These are phyloP conservation scores for Lottia scabra DNA, from an alignment of 2,888 invertebrate species.

Conservation along the genomic window DNA sequence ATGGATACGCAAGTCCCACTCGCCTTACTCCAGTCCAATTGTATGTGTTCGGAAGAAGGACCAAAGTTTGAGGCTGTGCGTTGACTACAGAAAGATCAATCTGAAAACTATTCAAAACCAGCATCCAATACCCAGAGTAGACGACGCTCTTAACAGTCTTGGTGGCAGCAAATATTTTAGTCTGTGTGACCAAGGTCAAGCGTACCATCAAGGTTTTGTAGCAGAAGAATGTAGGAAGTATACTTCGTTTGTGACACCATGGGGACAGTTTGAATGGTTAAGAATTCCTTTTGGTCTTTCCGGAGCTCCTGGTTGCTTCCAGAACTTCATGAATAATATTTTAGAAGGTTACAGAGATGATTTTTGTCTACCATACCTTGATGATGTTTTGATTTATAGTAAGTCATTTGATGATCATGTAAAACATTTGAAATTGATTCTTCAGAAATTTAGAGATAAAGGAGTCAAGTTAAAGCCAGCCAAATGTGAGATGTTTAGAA, in stretches of 20 bases:
- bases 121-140: slow-evolving; percentile 27
- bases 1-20: slow-evolving; percentile 28
- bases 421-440: slow-evolving; percentile 11
- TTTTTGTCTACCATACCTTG: slow-evolving; percentile 26
- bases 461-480: slow-evolving; percentile 31
- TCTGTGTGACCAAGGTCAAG: slow-evolving; percentile 23
- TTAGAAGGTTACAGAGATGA: slow-evolving; percentile 17
- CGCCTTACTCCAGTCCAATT: slow-evolving; percentile 25
- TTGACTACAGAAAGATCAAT: slow-evolving; percentile 29
- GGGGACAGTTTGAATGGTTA: slow-evolving; percentile 27
- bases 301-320: slow-evolving; percentile 25
- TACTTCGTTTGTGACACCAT: slow-evolving; percentile 30
- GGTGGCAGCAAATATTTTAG: slow-evolving; percentile 27
- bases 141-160: slow-evolving; percentile 23
- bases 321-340: slow-evolving; percentile 25
- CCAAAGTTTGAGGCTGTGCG: slow-evolving; percentile 22
- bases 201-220: slow-evolving; percentile 31
- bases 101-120: slow-evolving; percentile 20
- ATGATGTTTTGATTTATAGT: slow-evolving; percentile 26
- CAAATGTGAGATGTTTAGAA: slow-evolving; percentile 28
- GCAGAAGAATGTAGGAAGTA: slow-evolving; percentile 14
- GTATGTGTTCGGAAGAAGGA: slow-evolving; percentile 26
- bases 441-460: slow-evolving; percentile 13
- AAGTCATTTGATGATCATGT: slow-evolving; percentile 18
- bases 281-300: slow-evolving; percentile 29